Evolutionary conservation across 2,888 invertebrate genomes (phyloP).

Genomic region (Macroteleia sp.): DNA sequence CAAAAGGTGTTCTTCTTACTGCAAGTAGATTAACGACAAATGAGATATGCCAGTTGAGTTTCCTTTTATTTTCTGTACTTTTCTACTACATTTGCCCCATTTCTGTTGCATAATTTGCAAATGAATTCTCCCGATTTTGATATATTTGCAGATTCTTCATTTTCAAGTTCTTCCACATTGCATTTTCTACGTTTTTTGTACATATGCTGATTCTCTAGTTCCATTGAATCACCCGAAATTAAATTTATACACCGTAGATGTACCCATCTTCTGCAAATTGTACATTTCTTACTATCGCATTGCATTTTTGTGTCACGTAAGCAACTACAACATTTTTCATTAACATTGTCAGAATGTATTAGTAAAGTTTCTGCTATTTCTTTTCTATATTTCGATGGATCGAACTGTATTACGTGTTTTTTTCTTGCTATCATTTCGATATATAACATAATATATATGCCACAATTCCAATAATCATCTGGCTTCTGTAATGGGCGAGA

Average conservation of each 20-base stretch:
- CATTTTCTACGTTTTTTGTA: too few relatives aligned
- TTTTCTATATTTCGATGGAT: background rate
- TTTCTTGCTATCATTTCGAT: slow-evolving; percentile 6
- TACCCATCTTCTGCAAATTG: background rate
- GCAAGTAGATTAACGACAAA: too few relatives aligned
- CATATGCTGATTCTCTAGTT: background rate
- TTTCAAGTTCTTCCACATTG: too few relatives aligned
- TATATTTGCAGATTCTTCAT: too few relatives aligned
- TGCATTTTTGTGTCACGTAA: background rate
- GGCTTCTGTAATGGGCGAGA: background rate
- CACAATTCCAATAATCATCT: background rate
- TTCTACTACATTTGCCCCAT: too few relatives aligned
- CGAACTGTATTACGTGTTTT: background rate
- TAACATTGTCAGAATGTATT: background rate
- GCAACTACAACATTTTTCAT: background rate
- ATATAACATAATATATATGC: background rate
- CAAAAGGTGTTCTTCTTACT: too few relatives aligned
- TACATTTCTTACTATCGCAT: background rate
- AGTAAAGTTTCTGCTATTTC: background rate
- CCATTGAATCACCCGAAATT: too few relatives aligned
- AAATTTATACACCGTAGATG: background rate
- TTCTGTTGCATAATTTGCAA: too few relatives aligned
- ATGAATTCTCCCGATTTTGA: too few relatives aligned
- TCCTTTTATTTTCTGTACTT: too few relatives aligned
- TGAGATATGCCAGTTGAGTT: too few relatives aligned